Evolutionary conservation across 2,113 vertebrate species (phyloP), one percentile per base, ranked within the genome.

Genomic region (Saguinus midas): DNA sequence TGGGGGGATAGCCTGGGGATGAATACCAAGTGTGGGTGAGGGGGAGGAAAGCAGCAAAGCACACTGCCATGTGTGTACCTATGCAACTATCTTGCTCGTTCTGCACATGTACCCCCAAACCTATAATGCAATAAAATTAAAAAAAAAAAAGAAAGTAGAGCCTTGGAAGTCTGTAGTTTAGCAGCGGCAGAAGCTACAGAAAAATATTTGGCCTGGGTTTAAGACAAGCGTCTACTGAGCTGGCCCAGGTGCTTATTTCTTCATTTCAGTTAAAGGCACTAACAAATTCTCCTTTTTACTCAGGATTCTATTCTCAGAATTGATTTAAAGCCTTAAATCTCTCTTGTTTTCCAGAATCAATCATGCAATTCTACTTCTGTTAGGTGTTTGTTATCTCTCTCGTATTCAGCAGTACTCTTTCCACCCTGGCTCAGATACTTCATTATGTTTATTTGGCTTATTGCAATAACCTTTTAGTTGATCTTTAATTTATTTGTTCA

Each of bases 161-260:
- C 58, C 16, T 35, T 5, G 13, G 76, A 3, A 7, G 2, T 75
- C 3, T 52, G 21, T 43, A 50, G 7, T 32, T 48, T 55, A 92
- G 27, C 10, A 96, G 23, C 10, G 70, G 3, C 32, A 85, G n/a
- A 86, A 87, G 17, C n/a, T 48, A 3, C 8, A 8, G 70, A 40
- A 25, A 1, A 20, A 25, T 1, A n/a, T 84, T 66, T 48, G 14
- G 6, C 13, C 6, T 35, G 0, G 0, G 1, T 37, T 68, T 52
- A 11, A 73, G 21, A 16, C 7, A 52, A 75, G 16, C 16, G 2
- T 81, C 76, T 78, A 50, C 27, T 6, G 14, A 23, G 3, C 35
- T 87, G 32, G 6, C 5, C 9, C 55, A 75, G 25, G 66, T 76
- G 1, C 8, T 76, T 1, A 92, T 43, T 32, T 48, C 13, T 32